A percentile compares a stretch with the other conserved stretches of the same genome.
Conservation (phyloP, 2,797 vertebrate species). For the Ibycter americanus region DNA sequence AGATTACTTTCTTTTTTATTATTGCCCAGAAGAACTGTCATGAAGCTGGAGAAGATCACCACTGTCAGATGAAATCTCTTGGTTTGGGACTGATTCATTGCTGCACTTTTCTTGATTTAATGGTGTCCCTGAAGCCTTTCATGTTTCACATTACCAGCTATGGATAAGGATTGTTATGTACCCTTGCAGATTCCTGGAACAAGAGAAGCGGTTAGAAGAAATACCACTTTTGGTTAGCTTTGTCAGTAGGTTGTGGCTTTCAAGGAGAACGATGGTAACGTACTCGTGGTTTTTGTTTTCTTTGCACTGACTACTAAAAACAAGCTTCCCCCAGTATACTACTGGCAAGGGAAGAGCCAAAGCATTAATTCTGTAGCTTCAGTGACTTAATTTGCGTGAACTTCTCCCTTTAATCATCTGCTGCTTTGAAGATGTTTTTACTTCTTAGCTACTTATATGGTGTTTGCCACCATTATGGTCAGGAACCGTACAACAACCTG, state of each 20-base stretch:
- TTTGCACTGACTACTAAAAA: slow-evolving; percentile 22
- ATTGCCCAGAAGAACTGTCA: neutral
- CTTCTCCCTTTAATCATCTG: neutral
- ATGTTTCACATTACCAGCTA: neutral
- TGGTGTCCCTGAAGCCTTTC: neutral
- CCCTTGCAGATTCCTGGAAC: neutral
- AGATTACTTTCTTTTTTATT: neutral
- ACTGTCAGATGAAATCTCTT: neutral
- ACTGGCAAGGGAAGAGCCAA: neutral
- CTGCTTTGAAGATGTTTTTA: neutral
- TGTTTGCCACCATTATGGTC: neutral
- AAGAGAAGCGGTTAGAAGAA: neutral
- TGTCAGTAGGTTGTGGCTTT: neutral
- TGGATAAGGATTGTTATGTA: neutral
- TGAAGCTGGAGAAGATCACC: neutral
- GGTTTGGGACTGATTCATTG: neutral
- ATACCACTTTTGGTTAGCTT: neutral
- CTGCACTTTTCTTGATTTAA: neutral
- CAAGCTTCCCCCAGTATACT: neutral
- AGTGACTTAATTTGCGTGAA: neutral
- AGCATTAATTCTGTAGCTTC: neutral
- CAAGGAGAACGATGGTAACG: neutral
- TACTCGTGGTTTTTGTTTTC: neutral
- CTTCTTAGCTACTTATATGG: neutral
- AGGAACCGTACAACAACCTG: neutral